Base-by-base conservation (phyloP, 2,797 vertebrate genomes). In the Ctenosaura bakeri region DNA sequence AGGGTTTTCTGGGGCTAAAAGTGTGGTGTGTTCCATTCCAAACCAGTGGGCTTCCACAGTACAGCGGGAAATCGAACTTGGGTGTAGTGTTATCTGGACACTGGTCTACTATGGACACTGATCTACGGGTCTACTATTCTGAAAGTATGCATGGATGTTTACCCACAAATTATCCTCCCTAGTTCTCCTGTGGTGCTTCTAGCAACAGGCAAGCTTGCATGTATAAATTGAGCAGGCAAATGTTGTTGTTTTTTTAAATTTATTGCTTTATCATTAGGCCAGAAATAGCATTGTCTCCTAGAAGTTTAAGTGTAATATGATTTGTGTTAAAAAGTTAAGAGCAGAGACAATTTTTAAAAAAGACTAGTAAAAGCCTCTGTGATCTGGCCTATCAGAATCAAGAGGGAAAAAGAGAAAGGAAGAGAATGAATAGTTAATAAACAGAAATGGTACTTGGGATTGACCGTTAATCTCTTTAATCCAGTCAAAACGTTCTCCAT, bases 401-500 rank as follows among this genome's bases (percentile, higher is more conserved):
- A 90, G 52, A 78, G 29, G 73, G 50, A 69, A 92, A 94, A 91
- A 0, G 6, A 35, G n/a, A 79, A 87, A 93, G 64, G 66, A 69
- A 73, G 42, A 64, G 88, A 92, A 93, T 12, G 20, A 35, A 77
- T 4, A 35, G 32, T 81, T 93, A 94, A 94, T 0, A 35, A 95
- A 91, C 84, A 88, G 73, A 52, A 89, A 90, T 79, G 88, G 56
- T 89, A 90, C 77, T 94, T 90, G 92, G 77, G 46, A 91, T 87
- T 92, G 88, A 87, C 52, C 90, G 38, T 64, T 88, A 92, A 92
- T 86, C 89, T 35, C 0, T 0, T 38, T 89, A 0, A 0, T 73
- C 79, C 77, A 83, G 83, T 92, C 90, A 95, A 92, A 92, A 94
- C 92, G 79, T 87, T 93, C 89, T 90, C 91, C 93, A 92, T 93